A percentile compares a stretch with the other conserved stretches of the same genome.
Evolutionary conservation across 2,113 vertebrate genomes (phyloP).

Genomic region (Dinomys branickii): DNA sequence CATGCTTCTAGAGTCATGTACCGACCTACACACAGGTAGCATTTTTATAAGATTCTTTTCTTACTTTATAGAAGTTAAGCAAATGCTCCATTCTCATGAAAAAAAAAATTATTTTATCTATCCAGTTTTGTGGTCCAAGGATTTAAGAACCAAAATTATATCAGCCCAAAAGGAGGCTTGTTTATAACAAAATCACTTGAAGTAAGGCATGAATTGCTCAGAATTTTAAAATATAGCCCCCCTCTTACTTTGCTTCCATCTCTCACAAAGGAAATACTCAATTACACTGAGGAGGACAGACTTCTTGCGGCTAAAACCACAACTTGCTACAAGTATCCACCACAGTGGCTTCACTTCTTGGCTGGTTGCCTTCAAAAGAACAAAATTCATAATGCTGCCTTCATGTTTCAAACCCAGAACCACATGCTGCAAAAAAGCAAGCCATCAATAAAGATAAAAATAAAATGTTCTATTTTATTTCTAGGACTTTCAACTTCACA

Average conservation of each 20-base stretch:
- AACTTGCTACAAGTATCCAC: neutral
- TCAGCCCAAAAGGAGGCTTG: neutral
- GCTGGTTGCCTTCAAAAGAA: constrained; percentile 47
- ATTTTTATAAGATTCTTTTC: constrained; percentile 17
- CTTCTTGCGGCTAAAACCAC: neutral
- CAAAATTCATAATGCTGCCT: constrained; percentile 8
- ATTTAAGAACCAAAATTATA: constrained; percentile 43
- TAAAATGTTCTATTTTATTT: constrained; percentile 37
- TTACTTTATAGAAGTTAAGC: neutral
- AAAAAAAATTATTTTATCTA: constrained; percentile 42
- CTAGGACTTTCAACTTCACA: neutral
- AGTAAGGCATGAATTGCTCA: constrained; percentile 17
- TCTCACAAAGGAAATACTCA: constrained; percentile 43
- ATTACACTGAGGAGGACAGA: neutral
- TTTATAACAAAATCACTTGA: constrained; percentile 44
- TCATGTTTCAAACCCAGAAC: constrained; percentile 61
- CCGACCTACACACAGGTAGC: neutral
- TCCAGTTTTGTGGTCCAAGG: neutral
- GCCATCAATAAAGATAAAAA: constrained; percentile 51
- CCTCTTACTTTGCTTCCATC: neutral
- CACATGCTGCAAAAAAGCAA: constrained; percentile 3
- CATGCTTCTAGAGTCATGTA: neutral
- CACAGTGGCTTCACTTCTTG: constrained; percentile 17
- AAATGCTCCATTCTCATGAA: constrained; percentile 11
- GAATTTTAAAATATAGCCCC: constrained; percentile 49